Percentiles rank a stretch among this genome's conserved stretches.
Evolutionary conservation across 2,113 vertebrate genomes (phyloP).

Genomic region (Amphiprion ocellaris): DNA sequence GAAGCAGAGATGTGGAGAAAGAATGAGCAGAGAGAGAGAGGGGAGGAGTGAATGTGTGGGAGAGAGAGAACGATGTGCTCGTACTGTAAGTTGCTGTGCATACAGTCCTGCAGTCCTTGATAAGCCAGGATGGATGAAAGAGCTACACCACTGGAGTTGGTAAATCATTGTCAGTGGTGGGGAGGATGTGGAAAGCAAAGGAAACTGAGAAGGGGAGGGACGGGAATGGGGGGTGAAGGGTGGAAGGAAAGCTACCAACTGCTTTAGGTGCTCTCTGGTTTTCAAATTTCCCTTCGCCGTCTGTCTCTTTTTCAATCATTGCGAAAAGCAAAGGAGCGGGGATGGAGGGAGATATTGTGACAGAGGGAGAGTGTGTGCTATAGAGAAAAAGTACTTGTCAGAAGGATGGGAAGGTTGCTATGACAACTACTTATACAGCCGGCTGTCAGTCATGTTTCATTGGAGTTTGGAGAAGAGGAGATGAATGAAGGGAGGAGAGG

Average conservation of each 20-base stretch:
- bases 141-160: conserved; percentile 64
- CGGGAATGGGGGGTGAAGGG: conserved; percentile 6
- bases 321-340: conserved; percentile 40
- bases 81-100: conserved; percentile 70
- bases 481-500: conserved; percentile 60
- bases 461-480: conserved; percentile 68
- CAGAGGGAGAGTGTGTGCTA: conserved; percentile 55
- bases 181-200: conserved; percentile 42
- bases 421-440: conserved; percentile 86
- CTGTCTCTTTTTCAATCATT: conserved; percentile 53
- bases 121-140: conserved; percentile 76
- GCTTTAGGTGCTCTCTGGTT: conserved; percentile 62
- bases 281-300: conserved; percentile 51
- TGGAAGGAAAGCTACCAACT: conserved; percentile 39
- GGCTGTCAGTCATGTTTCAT: conserved; percentile 84
- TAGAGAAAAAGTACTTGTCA: conserved; percentile 71
- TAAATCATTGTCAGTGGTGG: conserved; percentile 74
- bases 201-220: conserved; percentile 20
- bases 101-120: conserved; percentile 76
- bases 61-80: conserved; percentile 50
- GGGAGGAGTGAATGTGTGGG: conserved; percentile 22
- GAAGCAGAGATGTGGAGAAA: conserved; percentile 23
- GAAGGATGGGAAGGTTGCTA: conserved; percentile 87
- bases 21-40: conserved; percentile 15
- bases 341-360: conserved; percentile 60